phyloP scores from a whole-genome alignment of 2,888 invertebrate species.

The Athalia circularis region DNA sequence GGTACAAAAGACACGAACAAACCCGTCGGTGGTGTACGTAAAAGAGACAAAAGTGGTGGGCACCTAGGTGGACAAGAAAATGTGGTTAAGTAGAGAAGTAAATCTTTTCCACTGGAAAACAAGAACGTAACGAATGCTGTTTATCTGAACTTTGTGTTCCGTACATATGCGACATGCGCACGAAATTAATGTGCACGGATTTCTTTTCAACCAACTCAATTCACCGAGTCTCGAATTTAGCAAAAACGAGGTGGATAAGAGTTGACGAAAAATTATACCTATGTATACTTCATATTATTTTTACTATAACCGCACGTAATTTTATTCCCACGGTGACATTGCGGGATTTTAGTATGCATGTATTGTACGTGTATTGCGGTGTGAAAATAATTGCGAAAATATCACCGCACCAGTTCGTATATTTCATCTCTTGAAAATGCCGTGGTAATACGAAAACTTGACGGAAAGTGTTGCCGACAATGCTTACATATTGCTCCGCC shows the following conservation, averaged over 20 bases:
- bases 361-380: no score
- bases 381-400: no score
- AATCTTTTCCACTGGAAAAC: constrained; percentile 58
- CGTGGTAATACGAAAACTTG: neutral
- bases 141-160: constrained; percentile 18
- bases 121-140: constrained; percentile 46
- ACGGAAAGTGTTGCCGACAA: neutral
- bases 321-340: no score
- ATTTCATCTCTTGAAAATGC: no score
- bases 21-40: neutral
- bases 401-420: no score
- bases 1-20: neutral
- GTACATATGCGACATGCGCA: neutral
- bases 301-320: no score
- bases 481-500: neutral
- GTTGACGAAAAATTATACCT: no score
- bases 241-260: neutral
- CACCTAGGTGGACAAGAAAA: constrained; percentile 15
- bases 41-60: neutral
- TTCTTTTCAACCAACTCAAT: neutral
- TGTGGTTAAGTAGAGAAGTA: constrained; percentile 59
- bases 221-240: neutral
- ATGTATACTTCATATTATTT: no score
- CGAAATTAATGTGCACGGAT: neutral
- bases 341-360: no score